Evolutionary conservation across 2,113 vertebrate species (phyloP).

Genomic region (Callipepla californica): DNA sequence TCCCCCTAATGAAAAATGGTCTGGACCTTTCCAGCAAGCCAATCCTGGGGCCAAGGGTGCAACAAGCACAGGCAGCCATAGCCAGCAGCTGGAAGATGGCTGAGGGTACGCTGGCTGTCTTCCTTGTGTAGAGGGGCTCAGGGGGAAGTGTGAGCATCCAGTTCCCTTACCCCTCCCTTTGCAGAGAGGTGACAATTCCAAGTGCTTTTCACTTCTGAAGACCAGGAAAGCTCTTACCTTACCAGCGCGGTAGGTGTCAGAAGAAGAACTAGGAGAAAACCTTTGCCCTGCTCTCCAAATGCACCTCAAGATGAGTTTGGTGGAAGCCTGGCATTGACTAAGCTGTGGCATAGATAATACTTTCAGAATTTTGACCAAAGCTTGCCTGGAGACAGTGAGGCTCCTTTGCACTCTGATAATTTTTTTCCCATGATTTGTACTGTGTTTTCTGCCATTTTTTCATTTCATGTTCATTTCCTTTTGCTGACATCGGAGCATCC

Average conservation of each 20-base stretch:
- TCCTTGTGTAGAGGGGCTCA: too few relatives aligned
- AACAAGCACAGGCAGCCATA: background rate
- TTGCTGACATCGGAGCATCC: constrained; percentile 2
- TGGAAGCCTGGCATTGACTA: background rate
- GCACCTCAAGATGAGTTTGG: background rate
- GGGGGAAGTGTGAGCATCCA: background rate
- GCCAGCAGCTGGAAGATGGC: background rate
- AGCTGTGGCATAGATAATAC: background rate
- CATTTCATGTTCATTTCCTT: constrained; percentile 35
- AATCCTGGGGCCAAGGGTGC: background rate
- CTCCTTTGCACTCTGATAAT: background rate
- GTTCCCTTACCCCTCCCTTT: background rate
- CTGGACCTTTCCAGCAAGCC: background rate
- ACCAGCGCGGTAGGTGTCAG: background rate
- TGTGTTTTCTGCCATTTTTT: background rate
- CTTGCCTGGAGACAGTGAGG: background rate
- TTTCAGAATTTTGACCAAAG: background rate
- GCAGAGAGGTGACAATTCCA: background rate
- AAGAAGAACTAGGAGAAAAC: background rate
- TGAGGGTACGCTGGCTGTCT: too few relatives aligned
- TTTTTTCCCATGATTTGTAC: background rate
- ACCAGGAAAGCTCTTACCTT: background rate
- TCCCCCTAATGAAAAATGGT: background rate
- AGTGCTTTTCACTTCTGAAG: background rate
- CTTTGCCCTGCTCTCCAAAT: background rate